Evolutionary conservation across 2,797 vertebrate genomes (phyloP), one percentile per base, ranked within the genome.

Genomic region (Crenichthys baileyi): DNA sequence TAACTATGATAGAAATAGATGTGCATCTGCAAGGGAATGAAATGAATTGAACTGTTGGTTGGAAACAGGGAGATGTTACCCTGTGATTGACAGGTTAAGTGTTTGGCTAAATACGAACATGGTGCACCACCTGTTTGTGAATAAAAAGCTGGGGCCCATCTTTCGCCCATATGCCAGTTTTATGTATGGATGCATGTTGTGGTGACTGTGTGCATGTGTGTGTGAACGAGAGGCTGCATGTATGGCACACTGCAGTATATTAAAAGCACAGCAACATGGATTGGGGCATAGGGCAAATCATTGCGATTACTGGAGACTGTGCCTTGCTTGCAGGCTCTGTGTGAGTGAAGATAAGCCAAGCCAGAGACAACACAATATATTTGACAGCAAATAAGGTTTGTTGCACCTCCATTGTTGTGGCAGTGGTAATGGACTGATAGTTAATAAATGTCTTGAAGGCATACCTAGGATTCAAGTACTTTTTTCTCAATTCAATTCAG

Each of bases 1-100:
- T 90, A 95, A 96, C 96, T 82, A 90, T 95, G 94, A 95, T 96
- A 91, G 95, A 95, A 95, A 95, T 96, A 96, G 95, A 94, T 89
- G 79, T 93, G 93, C 92, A 93, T 96, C 95, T 96, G 93, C 93
- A 91, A 93, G 92, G 91, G 91, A 95, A 94, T 93, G 89, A 94
- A 93, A 93, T 88, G 88, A 92, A 92, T 93, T 93, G 85, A 93
- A 93, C 83, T 93, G 92, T 91, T 94, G 90, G 93, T 94, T 89
- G 79, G 90, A 91, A 87, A 90, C 84, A 85, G 80, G 80, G 77
- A 85, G 79, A 87, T 87, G 89, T 88, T 73, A 76, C 82, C 63
- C 73, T 50, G 63, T 85, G 90, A 90, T 83, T 91, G 92, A 82
- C 85, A 83, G 80, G 82, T 88, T 84, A 84, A 88, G 83, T 85